Conservation (phyloP, 2,797 vertebrate genomes). For the Molothrus ater region DNA sequence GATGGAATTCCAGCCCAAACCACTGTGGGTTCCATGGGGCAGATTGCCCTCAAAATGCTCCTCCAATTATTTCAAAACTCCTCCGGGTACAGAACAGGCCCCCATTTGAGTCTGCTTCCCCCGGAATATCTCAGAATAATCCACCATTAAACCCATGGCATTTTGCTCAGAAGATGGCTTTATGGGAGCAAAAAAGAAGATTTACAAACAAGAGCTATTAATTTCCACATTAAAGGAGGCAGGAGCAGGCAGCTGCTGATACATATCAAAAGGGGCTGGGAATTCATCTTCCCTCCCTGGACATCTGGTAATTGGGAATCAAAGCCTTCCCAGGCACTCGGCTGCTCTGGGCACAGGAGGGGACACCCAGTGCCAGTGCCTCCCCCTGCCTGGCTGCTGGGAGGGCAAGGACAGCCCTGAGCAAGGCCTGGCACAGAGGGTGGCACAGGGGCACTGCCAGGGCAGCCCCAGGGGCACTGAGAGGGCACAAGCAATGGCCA, state of each 20-base stretch:
- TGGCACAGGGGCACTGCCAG: background rate
- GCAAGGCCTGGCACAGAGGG: background rate
- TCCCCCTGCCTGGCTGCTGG: background rate
- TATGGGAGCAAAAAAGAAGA: background rate
- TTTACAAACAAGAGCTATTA: background rate
- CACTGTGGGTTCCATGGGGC: background rate
- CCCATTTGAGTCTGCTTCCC: background rate
- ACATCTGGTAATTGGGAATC: background rate
- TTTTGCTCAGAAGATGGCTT: background rate
- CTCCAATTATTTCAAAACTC: background rate
- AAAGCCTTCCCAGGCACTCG: background rate
- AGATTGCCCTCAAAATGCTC: background rate
- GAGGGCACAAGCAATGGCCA: background rate
- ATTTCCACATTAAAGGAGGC: background rate
- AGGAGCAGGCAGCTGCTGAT: background rate
- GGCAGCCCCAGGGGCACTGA: background rate
- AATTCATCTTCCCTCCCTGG: background rate
- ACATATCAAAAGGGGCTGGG: background rate
- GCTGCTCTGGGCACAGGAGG: background rate
- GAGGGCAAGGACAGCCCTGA: too few species aligned
- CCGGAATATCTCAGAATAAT: background rate
- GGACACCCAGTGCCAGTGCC: background rate
- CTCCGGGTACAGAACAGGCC: background rate
- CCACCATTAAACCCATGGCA: background rate
- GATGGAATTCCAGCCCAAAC: background rate